These are phyloP conservation scores for Amblyjoppa fuscipennis DNA, from an alignment of 2,888 invertebrate species.

Conservation along the genomic window DNA sequence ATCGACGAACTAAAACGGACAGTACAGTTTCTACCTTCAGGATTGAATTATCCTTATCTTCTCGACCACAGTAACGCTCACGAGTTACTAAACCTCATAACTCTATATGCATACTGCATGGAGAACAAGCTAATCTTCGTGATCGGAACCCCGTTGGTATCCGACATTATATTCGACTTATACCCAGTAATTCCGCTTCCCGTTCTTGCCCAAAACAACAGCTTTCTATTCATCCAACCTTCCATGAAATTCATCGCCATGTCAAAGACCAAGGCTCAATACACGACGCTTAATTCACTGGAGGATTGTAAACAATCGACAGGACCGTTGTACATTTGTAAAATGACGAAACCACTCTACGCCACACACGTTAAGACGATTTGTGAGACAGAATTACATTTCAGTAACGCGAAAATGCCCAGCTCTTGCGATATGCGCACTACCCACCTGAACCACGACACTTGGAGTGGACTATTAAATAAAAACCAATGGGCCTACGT, in stretches of 20 bases:
- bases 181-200: constrained; percentile 24
- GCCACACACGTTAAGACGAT: neutral
- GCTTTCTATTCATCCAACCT: constrained; percentile 19
- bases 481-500: constrained; percentile 13
- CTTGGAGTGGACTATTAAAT: constrained; percentile 1
- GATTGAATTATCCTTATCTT: constrained; percentile 22
- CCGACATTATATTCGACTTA: constrained; percentile 7
- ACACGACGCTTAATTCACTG: constrained; percentile 19
- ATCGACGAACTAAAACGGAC: constrained; percentile 35
- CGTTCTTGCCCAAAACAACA: neutral
- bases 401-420: neutral
- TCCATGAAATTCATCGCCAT: constrained; percentile 27
- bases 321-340: neutral
- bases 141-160: constrained; percentile 30
- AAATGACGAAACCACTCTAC: neutral
- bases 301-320: constrained; percentile 25
- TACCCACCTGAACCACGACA: constrained; percentile 6
- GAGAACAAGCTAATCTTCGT: constrained; percentile 24
- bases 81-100: constrained; percentile 24
- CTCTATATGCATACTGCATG: constrained; percentile 25
- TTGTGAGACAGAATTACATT: constrained; percentile 4
- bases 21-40: constrained; percentile 39
- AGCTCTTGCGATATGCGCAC: constrained; percentile 10
- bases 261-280: constrained; percentile 30
- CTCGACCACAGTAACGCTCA: constrained; percentile 31